A percentile compares a stretch with the other conserved stretches of the same genome.
Evolutionary conservation across 2,113 vertebrate genomes (phyloP).

Genomic region (Tor tambroides): DNA sequence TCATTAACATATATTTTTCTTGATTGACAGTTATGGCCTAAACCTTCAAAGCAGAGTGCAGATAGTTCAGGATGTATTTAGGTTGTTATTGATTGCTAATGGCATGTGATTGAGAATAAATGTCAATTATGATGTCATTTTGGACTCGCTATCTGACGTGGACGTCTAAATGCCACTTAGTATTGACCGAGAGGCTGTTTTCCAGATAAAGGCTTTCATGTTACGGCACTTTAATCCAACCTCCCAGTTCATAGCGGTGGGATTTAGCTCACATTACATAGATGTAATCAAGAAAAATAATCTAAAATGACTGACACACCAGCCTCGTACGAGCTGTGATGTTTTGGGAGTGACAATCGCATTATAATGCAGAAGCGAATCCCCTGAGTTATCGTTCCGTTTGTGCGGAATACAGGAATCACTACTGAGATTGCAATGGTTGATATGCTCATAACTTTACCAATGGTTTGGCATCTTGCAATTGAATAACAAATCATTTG

Average conservation of each 20-base stretch:
- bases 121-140: constrained; percentile 52
- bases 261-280: constrained; percentile 65
- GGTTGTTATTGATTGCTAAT: constrained; percentile 48
- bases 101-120: constrained; percentile 39
- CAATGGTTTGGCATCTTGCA: background rate
- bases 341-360: background rate
- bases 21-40: background rate
- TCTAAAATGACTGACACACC: constrained; percentile 14
- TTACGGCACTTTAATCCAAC: constrained; percentile 64
- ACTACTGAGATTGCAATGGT: background rate
- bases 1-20: background rate
- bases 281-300: constrained; percentile 3
- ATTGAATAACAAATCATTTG: background rate
- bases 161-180: constrained; percentile 56
- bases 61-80: constrained; percentile 1
- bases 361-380: constrained; percentile 1
- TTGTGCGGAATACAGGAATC: background rate
- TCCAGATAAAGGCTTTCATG: constrained; percentile 62
- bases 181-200: constrained; percentile 61
- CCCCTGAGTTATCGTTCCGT: background rate
- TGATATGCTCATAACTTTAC: background rate
- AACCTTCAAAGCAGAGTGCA: background rate
- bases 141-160: constrained; percentile 36
- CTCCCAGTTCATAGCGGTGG: constrained; percentile 52
- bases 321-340: background rate